Evolutionary conservation across 2,113 vertebrate species (phyloP), one percentile per base, ranked within the genome.

Genomic region (Lasiurus borealis): DNA sequence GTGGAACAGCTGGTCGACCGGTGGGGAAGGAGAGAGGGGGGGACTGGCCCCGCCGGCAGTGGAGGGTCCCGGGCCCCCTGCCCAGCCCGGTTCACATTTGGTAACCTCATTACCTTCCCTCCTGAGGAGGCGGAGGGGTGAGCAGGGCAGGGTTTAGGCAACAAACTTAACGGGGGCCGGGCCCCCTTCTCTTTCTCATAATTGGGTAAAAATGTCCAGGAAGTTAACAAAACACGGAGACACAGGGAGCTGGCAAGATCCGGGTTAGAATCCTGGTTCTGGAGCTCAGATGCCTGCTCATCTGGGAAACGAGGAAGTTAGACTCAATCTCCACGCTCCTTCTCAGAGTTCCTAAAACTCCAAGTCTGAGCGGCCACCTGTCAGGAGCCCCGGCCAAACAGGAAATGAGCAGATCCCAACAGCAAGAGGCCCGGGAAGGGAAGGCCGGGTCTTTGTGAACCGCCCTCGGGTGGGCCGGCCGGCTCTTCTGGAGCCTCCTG

Each of bases 341-440:
- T 52, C 80, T 76, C 34, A 75, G 82, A 40, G 40, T 40, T 78
- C 69, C 90, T 50, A 23, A 81, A 31, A 85, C 64, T 25, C 84
- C 44, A 50, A 85, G 27, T 82, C 82, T 46, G 50, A 52, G 36
- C 8, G 8, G 27, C 77, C 94, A 93, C 94, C 96, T 96, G 92
- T 96, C 87, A 25, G 72, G 48, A 91, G 52, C 81, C 40, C 31
- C 54, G 18, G 92, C 84, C 95, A 94, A 73, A 75, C 82, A 94
- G 94, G 95, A 92, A 91, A 90, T 59, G 0, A 94, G 85, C 40
- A 19, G 44, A 83, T 90, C 88, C 83, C 73, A 16, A 0, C 0
- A 50, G 85, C 66, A 15, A 48, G 44, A 83, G 76, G 85, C 90
- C 94, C 14, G 10, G 62, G 84, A 40, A 57, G 54, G 84, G 94